Evolutionary conservation across 1,140 invertebrate species (phyloP).

Genomic region (Hyles vespertilio): DNA sequence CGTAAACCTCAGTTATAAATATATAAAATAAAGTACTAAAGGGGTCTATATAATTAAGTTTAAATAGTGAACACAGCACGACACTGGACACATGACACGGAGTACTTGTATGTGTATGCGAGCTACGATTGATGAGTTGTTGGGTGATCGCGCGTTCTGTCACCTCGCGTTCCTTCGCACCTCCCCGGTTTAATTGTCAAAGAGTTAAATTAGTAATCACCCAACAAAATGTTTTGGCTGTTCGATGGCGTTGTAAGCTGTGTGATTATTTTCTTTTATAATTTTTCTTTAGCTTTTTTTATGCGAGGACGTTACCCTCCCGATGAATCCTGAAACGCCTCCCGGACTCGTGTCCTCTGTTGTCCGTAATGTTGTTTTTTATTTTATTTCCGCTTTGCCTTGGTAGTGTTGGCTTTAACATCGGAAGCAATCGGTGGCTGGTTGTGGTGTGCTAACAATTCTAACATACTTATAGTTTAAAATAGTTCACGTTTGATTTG

Average conservation of each 20-base stretch:
- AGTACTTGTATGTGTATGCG: constrained; percentile 52
- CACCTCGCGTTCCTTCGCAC: constrained; percentile 46
- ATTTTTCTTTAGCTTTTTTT: constrained; percentile 22
- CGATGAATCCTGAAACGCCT: constrained; percentile 47
- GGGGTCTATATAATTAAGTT: no score
- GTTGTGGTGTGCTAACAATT: constrained; percentile 71
- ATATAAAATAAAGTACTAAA: no score
- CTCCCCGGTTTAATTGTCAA: constrained; percentile 27
- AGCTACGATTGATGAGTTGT: constrained; percentile 46
- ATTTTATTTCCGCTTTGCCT: constrained; percentile 70
- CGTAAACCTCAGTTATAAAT: no score
- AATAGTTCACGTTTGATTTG: constrained; percentile 50
- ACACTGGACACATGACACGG: constrained; percentile 8
- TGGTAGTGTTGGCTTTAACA: constrained; percentile 73
- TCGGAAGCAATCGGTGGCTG: constrained; percentile 58
- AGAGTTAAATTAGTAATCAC: constrained; percentile 48
- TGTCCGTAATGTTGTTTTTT: constrained; percentile 71
- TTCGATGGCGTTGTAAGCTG: constrained; percentile 67
- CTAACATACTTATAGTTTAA: constrained; percentile 51
- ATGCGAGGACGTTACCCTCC: constrained; percentile 19
- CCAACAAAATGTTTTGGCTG: constrained; percentile 64
- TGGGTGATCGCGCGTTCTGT: constrained; percentile 56
- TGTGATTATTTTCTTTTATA: constrained; percentile 55
- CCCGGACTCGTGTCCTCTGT: constrained; percentile 70
- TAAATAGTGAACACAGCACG: no score